Conservation (phyloP, 1,140 invertebrate species). For the Drosophila insularis region DNA sequence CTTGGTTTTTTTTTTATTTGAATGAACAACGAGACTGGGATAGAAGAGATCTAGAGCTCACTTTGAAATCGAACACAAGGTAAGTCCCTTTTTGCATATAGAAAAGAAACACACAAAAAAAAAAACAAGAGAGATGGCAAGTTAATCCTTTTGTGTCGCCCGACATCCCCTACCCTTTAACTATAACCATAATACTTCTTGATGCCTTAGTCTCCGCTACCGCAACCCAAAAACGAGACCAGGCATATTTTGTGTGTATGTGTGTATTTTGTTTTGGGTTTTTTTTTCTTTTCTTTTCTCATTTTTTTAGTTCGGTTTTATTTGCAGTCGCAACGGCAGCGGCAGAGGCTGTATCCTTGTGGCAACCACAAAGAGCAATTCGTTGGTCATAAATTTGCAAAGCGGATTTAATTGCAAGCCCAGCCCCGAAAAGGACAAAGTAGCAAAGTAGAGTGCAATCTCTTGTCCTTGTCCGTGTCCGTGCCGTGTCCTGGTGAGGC, state of each 20-base stretch:
- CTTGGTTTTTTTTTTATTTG: slow-evolving; percentile 28
- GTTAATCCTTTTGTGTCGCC: not conserved
- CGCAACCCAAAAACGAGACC: slow-evolving; percentile 22
- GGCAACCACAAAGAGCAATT: slow-evolving; percentile 60
- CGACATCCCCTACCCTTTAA: not conserved
- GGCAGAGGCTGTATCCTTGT: slow-evolving; percentile 7
- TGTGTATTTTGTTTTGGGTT: not conserved
- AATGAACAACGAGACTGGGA: not conserved
- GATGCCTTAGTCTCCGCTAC: not conserved
- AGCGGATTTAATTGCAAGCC: slow-evolving; percentile 55
- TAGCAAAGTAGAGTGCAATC: slow-evolving; percentile 44
- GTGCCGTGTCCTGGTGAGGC: slow-evolving; percentile 10
- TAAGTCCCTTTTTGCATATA: slow-evolving; percentile 21
- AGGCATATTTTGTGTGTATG: slow-evolving; percentile 32
- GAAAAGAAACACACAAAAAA: slow-evolving; percentile 11
- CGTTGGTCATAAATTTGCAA: slow-evolving; percentile 63
- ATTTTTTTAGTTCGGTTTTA: slow-evolving; percentile 5
- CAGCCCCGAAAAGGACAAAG: slow-evolving; percentile 17
- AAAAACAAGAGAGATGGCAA: slow-evolving; percentile 2
- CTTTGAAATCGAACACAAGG: slow-evolving; percentile 61
- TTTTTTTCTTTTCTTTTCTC: slow-evolving; percentile 17
- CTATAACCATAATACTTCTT: not conserved
- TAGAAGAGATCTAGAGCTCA: slow-evolving; percentile 10
- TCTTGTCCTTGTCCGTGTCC: slow-evolving; percentile 46
- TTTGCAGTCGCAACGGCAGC: not conserved